Evolutionary conservation across 1,140 invertebrate genomes (phyloP).

Genomic region (Whitmania pigra): DNA sequence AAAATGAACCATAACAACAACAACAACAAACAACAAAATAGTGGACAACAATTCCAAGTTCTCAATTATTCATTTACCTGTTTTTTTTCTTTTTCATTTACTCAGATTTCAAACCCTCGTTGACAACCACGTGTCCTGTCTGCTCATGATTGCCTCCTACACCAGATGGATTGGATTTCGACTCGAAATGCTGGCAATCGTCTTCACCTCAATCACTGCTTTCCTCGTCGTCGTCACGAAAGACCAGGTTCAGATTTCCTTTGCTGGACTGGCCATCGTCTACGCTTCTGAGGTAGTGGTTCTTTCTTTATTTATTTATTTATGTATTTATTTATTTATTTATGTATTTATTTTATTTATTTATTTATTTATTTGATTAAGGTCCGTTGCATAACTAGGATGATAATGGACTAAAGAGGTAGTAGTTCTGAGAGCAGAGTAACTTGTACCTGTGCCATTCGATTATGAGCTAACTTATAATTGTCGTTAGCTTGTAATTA

Average conservation of each 20-base stretch:
- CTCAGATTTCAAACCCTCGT: conserved; percentile 11
- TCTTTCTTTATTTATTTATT: too few relatives aligned
- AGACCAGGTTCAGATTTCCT: not conserved
- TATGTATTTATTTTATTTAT: too few relatives aligned
- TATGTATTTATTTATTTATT: too few relatives aligned
- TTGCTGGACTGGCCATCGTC: conserved; percentile 11
- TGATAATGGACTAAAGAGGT: too few relatives aligned
- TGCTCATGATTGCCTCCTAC: not conserved
- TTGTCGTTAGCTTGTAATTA: too few relatives aligned
- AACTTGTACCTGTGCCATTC: not conserved
- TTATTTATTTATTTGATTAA: not conserved
- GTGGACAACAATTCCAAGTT: not conserved
- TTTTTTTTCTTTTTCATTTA: too few relatives aligned
- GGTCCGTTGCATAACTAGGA: too few relatives aligned
- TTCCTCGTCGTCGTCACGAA: conserved; percentile 14
- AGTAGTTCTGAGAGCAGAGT: too few relatives aligned
- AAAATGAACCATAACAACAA: not conserved
- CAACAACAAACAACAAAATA: too few relatives aligned
- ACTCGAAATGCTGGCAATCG: not conserved
- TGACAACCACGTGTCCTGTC: not conserved
- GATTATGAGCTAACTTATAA: not conserved
- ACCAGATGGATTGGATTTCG: conserved; percentile 4
- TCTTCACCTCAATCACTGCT: conserved; percentile 1
- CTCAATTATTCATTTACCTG: too few relatives aligned
- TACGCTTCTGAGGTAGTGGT: conserved; percentile 14